phyloP scores from a whole-genome alignment of 1,140 invertebrate species.

The Pogonomyrmex californicus region DNA sequence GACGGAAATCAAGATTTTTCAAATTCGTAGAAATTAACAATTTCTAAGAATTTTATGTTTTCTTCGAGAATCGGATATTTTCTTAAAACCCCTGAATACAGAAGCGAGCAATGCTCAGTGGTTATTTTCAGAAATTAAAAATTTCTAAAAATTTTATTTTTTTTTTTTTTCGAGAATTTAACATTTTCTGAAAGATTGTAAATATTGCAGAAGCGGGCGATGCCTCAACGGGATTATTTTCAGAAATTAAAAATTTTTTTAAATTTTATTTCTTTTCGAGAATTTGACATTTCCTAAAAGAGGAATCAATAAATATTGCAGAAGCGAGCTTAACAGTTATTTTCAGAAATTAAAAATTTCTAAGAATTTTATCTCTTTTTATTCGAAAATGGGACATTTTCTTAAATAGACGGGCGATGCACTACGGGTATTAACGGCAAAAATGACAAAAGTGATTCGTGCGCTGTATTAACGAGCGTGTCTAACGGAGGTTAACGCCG shows the following conservation, averaged over 20 bases:
- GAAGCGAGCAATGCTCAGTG: not conserved
- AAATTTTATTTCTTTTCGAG: too few relatives aligned
- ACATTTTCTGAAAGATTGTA: too few relatives aligned
- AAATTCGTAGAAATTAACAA: not conserved
- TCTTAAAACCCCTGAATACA: not conserved
- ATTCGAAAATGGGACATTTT: not conserved
- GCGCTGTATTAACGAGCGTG: conserved; percentile 52
- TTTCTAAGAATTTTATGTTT: not conserved
- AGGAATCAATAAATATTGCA: too few relatives aligned
- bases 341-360: not conserved
- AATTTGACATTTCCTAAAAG: too few relatives aligned
- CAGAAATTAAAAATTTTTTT: too few relatives aligned
- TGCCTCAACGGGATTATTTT: too few relatives aligned
- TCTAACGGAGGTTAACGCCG: conserved; percentile 53
- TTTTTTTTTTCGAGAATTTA: not conserved
- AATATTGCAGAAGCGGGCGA: too few relatives aligned
- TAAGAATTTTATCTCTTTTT: not conserved
- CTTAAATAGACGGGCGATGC: not conserved
- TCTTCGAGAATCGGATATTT: not conserved
- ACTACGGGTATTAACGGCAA: conserved; percentile 6
- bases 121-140: too few relatives aligned
- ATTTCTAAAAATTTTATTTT: too few relatives aligned
- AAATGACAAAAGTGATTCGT: conserved; percentile 42
- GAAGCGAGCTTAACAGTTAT: too few relatives aligned
- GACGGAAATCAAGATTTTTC: not conserved